A percentile compares a stretch with the other conserved stretches of the same genome.
phyloP scores from a whole-genome alignment of 2,797 vertebrate genomes.

The Gallinago stenura region DNA sequence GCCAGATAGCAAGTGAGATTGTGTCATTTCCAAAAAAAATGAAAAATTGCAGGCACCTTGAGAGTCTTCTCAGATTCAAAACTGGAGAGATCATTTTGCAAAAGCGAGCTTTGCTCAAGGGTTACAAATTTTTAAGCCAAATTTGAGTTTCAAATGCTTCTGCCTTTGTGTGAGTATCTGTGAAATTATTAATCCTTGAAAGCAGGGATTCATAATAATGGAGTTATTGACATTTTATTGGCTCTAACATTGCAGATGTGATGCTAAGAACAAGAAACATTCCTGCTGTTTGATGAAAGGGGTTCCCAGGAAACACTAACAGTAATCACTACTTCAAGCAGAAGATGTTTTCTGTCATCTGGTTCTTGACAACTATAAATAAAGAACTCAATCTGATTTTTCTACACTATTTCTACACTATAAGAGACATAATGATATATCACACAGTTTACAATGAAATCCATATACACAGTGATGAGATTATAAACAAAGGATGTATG shows the following conservation, averaged over 20 bases:
- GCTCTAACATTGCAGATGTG: constrained; percentile 30
- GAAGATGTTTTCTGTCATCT: constrained; percentile 45
- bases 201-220: neutral
- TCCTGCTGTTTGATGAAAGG: constrained; percentile 26
- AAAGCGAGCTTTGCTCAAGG: constrained; percentile 6
- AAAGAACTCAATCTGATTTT: constrained; percentile 27
- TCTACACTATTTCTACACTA: neutral
- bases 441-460: neutral
- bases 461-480: neutral
- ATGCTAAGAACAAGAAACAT: constrained; percentile 22
- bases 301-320: constrained; percentile 3
- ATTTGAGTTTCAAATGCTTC: constrained; percentile 19
- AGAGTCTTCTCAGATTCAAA: neutral
- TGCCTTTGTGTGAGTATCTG: neutral
- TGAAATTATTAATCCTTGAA: constrained; percentile 53
- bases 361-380: constrained; percentile 18
- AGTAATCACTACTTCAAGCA: constrained; percentile 10
- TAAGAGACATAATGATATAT: neutral
- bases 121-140: constrained; percentile 21
- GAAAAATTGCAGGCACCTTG: neutral
- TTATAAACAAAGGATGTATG: neutral
- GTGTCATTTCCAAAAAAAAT: constrained; percentile 15
- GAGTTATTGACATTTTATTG: constrained; percentile 32
- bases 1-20: constrained; percentile 29
- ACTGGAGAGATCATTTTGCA: neutral